phyloP scores from a whole-genome alignment of 2,113 vertebrate species.

The Cepphus grylle region DNA sequence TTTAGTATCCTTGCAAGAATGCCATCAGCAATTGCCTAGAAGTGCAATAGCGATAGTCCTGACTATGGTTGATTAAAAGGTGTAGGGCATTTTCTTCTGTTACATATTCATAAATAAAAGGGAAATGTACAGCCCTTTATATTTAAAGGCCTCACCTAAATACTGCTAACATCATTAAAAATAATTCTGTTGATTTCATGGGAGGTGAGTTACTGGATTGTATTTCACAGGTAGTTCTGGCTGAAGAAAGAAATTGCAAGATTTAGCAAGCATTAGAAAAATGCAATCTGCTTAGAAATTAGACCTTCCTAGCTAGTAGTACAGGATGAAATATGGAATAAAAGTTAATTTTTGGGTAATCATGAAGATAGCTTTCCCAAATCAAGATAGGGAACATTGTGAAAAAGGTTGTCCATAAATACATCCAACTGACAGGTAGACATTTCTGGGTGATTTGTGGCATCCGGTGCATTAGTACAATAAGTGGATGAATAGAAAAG shows the following conservation, averaged over 20 bases:
- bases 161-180: not conserved
- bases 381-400: not conserved
- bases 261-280: not conserved
- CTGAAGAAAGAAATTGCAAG: not conserved
- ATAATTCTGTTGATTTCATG: not conserved
- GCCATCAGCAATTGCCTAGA: not conserved
- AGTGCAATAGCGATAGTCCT: not conserved
- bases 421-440: not conserved
- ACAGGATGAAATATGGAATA: not conserved
- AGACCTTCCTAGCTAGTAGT: not conserved
- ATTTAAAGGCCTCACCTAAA: not conserved
- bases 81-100: not conserved
- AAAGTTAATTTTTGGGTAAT: not conserved
- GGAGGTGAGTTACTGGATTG: not conserved
- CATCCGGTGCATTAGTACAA: not conserved
- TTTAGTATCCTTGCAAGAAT: not conserved
- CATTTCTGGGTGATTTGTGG: not conserved
- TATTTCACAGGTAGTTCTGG: not conserved
- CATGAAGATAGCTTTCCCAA: not conserved
- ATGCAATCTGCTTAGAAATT: conserved; percentile 1
- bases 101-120: not conserved
- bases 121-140: not conserved
- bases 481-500: not conserved
- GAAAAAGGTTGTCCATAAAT: not conserved
- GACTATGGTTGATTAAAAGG: not conserved